A percentile compares a stretch with the other conserved stretches of the same genome.
Evolutionary conservation across 2,797 vertebrate species (phyloP).

Genomic region (Monodelphis domestica): DNA sequence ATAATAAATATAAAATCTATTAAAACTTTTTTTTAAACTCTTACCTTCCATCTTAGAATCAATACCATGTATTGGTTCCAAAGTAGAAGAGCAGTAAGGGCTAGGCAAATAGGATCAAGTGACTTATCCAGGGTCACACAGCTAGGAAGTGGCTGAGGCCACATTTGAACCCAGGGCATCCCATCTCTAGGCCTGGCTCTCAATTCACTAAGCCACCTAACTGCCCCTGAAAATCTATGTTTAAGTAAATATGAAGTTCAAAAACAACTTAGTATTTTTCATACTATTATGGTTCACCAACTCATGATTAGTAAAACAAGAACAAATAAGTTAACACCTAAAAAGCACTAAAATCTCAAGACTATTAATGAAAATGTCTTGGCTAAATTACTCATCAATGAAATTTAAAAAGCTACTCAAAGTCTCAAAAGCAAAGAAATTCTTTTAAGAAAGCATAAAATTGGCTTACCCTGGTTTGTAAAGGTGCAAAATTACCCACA

Average conservation of each 20-base stretch:
- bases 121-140: no score
- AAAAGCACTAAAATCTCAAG: background rate
- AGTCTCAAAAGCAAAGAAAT: slow-evolving; percentile 1
- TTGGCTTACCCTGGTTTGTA: slow-evolving; percentile 95
- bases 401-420: background rate
- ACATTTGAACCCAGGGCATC: no score
- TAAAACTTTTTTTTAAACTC: no score
- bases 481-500: slow-evolving; percentile 97
- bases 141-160: no score
- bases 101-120: no score
- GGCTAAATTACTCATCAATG: background rate
- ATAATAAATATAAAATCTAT: background rate
- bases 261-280: background rate
- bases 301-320: background rate
- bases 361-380: background rate
- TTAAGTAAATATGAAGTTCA: background rate
- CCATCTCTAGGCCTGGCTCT: no score
- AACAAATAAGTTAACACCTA: background rate
- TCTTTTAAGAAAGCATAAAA: slow-evolving; percentile 32
- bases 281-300: background rate
- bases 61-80: no score
- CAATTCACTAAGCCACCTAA: no score
- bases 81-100: no score
- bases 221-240: background rate
- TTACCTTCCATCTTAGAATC: no score